Percentiles rank a stretch among this genome's conserved stretches.
These are phyloP conservation scores for Rousettus madagascariensis DNA, from an alignment of 2,797 vertebrate genomes.

Conservation along the genomic window DNA sequence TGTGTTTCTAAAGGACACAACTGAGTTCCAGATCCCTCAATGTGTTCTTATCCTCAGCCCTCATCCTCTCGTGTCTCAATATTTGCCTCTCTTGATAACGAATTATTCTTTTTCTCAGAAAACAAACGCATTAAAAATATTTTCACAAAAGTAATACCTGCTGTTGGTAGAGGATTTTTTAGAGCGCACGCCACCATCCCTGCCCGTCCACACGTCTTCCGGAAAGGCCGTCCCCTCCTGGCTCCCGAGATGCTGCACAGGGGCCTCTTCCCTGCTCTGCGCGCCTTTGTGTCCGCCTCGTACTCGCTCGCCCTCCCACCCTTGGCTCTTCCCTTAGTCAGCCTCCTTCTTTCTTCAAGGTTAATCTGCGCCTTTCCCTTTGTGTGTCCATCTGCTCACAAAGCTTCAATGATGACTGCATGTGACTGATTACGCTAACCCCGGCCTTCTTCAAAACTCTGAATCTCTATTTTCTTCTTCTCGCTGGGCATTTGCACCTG, in stretches of 20 bases:
- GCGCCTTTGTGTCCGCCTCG: not conserved
- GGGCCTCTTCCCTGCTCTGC: not conserved
- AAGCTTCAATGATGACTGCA: not conserved
- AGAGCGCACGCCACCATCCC: not conserved
- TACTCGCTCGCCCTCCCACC: not conserved
- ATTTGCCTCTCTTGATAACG: not conserved
- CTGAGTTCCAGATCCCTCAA: not conserved
- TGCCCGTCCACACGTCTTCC: not conserved
- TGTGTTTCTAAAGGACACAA: not conserved
- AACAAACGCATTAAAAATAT: not conserved
- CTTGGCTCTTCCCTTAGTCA: not conserved
- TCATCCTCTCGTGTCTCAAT: not conserved
- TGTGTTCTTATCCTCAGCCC: not conserved
- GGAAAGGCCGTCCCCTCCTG: not conserved
- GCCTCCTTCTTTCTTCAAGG: not conserved
- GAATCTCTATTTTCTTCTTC: not conserved
- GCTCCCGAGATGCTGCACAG: accelerated
- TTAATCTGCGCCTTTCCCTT: not conserved
- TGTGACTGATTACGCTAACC: not conserved
- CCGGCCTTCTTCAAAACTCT: not conserved
- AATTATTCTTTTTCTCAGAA: not conserved
- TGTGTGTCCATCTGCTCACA: not conserved
- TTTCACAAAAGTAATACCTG: not conserved
- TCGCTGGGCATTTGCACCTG: not conserved
- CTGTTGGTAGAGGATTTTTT: not conserved